phyloP scores from a whole-genome alignment of 1,140 invertebrate genomes.

The Aphis craccivora region DNA sequence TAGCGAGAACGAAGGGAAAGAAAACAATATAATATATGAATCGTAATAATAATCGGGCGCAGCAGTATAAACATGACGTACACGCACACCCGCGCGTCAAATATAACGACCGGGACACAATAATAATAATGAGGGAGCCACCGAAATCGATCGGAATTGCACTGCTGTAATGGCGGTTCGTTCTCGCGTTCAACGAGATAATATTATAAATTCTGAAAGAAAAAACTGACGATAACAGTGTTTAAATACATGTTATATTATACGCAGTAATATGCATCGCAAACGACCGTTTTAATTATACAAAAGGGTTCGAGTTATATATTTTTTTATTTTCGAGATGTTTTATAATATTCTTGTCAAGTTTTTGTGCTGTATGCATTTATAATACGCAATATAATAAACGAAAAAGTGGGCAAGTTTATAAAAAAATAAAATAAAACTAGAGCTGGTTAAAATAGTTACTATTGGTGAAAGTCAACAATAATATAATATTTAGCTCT shows the following conservation, averaged over 20 bases:
- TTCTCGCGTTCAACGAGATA: slow-evolving; percentile 1
- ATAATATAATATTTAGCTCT: background rate
- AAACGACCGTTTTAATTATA: background rate
- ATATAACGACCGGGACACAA: background rate
- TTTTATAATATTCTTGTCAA: background rate
- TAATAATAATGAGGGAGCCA: background rate
- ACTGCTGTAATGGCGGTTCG: background rate
- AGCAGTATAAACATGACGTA: background rate
- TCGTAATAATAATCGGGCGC: background rate
- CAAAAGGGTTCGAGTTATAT: background rate
- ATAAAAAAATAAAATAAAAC: background rate
- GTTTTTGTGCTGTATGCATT: background rate
- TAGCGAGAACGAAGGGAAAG: background rate
- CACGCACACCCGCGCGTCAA: background rate
- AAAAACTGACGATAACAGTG: background rate
- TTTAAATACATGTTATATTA: background rate
- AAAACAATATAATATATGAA: background rate
- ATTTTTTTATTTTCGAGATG: background rate
- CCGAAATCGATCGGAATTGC: background rate
- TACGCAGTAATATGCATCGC: background rate
- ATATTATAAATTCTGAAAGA: background rate
- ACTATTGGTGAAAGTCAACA: background rate
- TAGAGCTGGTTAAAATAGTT: background rate
- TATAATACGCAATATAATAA: background rate
- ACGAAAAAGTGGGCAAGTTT: background rate